Conservation (phyloP, 2,797 vertebrate genomes). For the Ceryle rudis region DNA sequence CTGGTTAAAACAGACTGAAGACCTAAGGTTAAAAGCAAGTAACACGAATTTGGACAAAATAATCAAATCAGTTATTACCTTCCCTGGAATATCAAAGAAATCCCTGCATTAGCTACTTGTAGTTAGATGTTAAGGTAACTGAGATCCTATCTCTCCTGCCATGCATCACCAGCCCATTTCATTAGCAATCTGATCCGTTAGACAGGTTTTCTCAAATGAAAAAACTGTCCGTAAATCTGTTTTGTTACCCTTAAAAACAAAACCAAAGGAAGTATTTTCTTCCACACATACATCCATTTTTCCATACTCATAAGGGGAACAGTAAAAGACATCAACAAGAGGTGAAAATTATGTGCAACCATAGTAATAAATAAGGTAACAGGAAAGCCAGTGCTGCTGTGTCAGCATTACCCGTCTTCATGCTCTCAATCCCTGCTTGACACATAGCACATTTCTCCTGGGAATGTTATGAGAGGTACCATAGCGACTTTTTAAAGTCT, state of each 20-base stretch:
- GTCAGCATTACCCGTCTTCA: not conserved
- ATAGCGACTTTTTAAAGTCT: not conserved
- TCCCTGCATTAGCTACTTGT: not conserved
- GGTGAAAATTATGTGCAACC: not conserved
- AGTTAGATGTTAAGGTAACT: not conserved
- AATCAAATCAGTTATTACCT: not conserved
- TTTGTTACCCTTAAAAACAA: not conserved
- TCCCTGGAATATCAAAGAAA: not conserved
- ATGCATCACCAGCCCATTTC: not conserved
- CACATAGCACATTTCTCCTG: not conserved
- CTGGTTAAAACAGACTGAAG: not conserved
- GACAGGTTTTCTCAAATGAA: not conserved
- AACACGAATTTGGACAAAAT: not conserved
- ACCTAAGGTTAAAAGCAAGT: not conserved
- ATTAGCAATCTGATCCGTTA: not conserved
- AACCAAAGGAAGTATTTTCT: not conserved
- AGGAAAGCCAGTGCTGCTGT: not conserved
- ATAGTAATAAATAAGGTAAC: not conserved
- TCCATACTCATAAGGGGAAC: not conserved
- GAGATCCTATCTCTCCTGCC: not conserved
- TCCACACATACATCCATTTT: not conserved
- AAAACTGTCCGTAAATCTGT: not conserved
- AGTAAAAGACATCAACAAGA: not conserved
- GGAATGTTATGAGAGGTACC: not conserved
- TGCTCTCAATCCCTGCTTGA: not conserved